These are phyloP conservation scores for Drosophila infuscata DNA, from an alignment of 2,888 invertebrate species.

Conservation along the genomic window DNA sequence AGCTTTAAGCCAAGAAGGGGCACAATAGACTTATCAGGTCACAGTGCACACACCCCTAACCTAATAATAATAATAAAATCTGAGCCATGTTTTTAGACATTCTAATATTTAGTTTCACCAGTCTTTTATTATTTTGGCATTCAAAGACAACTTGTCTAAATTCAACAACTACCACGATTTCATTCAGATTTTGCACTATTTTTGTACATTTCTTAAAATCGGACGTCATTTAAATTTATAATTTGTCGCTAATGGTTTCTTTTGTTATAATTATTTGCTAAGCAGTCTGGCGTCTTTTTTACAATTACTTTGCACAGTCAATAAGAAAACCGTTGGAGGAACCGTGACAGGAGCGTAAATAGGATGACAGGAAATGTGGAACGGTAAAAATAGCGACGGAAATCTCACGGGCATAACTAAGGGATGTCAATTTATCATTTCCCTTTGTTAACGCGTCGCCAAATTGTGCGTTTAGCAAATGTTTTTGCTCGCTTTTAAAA, in stretches of 20 bases:
- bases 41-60: too few relatives aligned
- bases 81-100: background rate
- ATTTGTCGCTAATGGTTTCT: slow-evolving; percentile 30
- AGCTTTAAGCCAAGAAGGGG: too few relatives aligned
- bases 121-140: background rate
- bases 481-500: slow-evolving; percentile 57
- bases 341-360: slow-evolving; percentile 30
- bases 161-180: background rate
- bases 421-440: slow-evolving; percentile 79
- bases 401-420: slow-evolving; percentile 46
- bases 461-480: slow-evolving; percentile 59
- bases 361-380: slow-evolving; percentile 39
- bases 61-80: background rate
- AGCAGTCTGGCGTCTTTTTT: slow-evolving; percentile 12
- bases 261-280: slow-evolving; percentile 24
- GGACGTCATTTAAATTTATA: slow-evolving; percentile 10
- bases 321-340: slow-evolving; percentile 37
- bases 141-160: background rate
- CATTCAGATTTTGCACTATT: background rate
- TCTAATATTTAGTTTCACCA: background rate
- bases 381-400: slow-evolving; percentile 47
- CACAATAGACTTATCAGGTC: too few relatives aligned
- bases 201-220: background rate
- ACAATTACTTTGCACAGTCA: slow-evolving; percentile 29
- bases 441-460: slow-evolving; percentile 63